Evolutionary conservation across 2,113 vertebrate genomes (phyloP), one percentile per base, ranked within the genome.

Genomic region (Noctilio leporinus): DNA sequence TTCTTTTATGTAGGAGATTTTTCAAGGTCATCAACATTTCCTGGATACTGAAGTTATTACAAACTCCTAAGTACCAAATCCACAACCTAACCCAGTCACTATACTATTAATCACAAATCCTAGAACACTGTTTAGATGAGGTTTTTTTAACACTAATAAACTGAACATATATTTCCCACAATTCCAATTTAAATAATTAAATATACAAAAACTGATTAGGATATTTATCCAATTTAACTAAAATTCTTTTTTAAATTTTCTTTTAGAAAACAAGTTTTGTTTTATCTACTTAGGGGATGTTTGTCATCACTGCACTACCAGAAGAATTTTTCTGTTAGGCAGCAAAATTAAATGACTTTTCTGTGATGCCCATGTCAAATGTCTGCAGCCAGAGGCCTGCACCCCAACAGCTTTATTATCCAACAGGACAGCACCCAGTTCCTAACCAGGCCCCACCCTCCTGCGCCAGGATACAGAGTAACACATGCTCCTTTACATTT

Each of bases 21-120:
- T 94, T 73, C n/a, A 35, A 93, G 93, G 84, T 65, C 73, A 93
- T 1, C 64, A 65, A 76, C 57, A 84, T 72, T 72, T 89, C 76
- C 59, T 59, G 94, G 35, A 77, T 53, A 76, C 55, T 69, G 10
- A 88, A 40, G 11, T 85, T 55, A 87, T 64, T 24, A 20, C 24
- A 85, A 83, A 67, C 30, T 26, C 28, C 28, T 51, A 88, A 88
- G 49, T 76, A 33, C 75, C 47, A 75, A 69, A 82, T 10, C 17
- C 26, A 89, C 16, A 53, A 62, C 43, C 51, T 35, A 84, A 64
- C 11, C 55, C 35, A 57, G 62, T 24, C 70, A 33, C 47, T 49
- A 2, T 8, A 57, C 83, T 14, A 43, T 22, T 59, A 45, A 81
- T 12, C 91, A 92, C 57, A 53, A 49, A 70, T 49, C n/a, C 38